Evolutionary conservation across 92 coral and sea anemone species (phyloP).

Genomic region (Porites divaricata): DNA sequence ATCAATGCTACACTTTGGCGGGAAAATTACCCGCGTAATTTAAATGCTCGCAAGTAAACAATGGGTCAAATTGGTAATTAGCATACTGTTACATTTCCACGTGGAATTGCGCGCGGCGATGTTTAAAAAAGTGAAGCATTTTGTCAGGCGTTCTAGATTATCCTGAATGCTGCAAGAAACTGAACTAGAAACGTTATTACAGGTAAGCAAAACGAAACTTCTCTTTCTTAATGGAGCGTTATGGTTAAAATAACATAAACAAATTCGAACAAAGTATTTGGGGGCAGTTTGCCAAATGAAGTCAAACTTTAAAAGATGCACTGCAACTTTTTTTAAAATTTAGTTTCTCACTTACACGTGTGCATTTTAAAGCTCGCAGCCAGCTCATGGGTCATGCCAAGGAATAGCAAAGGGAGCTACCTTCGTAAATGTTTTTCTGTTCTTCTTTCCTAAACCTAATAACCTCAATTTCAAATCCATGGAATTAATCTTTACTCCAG

Average conservation of each 20-base stretch:
- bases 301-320: background rate
- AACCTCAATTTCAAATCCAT: no score
- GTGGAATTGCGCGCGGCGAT: constrained; percentile 9
- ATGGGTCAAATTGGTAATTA: constrained; percentile 6
- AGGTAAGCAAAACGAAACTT: constrained; percentile 5
- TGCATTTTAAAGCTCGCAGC: no score
- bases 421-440: background rate
- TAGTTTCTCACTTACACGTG: background rate
- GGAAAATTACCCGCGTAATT: constrained; percentile 12
- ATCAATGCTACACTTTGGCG: background rate
- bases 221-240: background rate
- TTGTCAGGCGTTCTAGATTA: background rate
- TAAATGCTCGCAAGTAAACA: background rate
- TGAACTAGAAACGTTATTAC: background rate
- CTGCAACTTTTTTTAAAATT: no score
- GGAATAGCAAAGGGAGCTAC: background rate
- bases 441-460: background rate
- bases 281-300: background rate
- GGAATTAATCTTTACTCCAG: no score
- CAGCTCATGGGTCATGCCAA: no score
- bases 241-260: background rate
- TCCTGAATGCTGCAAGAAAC: background rate
- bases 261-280: background rate
- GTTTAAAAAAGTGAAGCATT: background rate
- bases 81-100: constrained; percentile 5